Evolutionary conservation across 2,888 invertebrate genomes (phyloP).

Genomic region (Oxytorus armatus): DNA sequence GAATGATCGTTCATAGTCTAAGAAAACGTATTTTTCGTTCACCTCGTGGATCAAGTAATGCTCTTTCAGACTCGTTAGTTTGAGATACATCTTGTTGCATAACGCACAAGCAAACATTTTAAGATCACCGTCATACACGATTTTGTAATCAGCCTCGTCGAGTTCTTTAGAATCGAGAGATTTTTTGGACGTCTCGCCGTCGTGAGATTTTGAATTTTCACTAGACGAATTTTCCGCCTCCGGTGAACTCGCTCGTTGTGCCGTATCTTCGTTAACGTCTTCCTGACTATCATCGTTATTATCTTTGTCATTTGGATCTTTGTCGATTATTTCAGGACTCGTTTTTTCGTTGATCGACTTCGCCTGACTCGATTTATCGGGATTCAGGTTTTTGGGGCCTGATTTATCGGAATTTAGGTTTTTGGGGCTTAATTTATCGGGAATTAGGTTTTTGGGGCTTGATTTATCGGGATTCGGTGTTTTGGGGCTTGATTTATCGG

Average conservation of each 20-base stretch:
- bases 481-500: too few species aligned
- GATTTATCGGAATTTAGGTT: too few species aligned
- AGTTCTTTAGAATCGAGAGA: constrained; percentile 87
- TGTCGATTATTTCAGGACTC: too few species aligned
- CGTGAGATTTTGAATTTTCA: constrained; percentile 76
- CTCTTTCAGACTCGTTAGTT: constrained; percentile 87
- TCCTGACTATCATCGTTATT: constrained; percentile 4
- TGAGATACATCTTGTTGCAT: constrained; percentile 87
- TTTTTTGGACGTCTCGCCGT: constrained; percentile 87
- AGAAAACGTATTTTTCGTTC: too few species aligned
- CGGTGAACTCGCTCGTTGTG: constrained; percentile 20
- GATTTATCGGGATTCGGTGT: too few species aligned
- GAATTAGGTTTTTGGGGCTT: too few species aligned
- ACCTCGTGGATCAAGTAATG: constrained; percentile 86
- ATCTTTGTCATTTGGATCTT: neutral
- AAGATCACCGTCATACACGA: constrained; percentile 85
- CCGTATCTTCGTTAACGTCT: constrained; percentile 45
- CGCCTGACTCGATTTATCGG: too few species aligned
- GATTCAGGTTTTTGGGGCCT: too few species aligned
- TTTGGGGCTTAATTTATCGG: too few species aligned
- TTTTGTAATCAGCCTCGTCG: constrained; percentile 87
- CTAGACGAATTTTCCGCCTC: neutral
- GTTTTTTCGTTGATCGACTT: too few species aligned
- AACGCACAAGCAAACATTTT: constrained; percentile 86
- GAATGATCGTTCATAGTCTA: too few species aligned